Evolutionary conservation across 2,888 invertebrate genomes (phyloP), one percentile per base, ranked within the genome.

Genomic region (Gasteruption jaculator): DNA sequence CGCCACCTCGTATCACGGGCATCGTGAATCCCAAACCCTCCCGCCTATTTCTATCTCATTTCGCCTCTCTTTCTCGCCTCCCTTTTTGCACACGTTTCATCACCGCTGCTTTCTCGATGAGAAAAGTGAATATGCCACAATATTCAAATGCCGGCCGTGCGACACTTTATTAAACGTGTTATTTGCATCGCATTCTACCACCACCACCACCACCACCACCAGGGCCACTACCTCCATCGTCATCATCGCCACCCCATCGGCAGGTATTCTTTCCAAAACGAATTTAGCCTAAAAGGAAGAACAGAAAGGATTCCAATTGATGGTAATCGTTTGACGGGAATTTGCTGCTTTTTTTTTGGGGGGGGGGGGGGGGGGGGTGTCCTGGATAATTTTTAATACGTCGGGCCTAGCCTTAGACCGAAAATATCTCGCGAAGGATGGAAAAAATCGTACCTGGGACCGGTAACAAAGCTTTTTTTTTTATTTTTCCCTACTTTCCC

Each of bases 81-180:
- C 40, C 49, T 43, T 40, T 50, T 46, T 42, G 45, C 32, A n/a
- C n/a, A n/a, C n/a, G n/a, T 47, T 50, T 41, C 33, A 40, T 24
- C 31, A 33, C 35, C 39, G 29, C 35, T 19, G 33, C 35, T 48
- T 45, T 42, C 49, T 47, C 56, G 53, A 58, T 54, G 60, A 62
- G 64, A 55, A 63, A 66, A 68, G 63, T 63, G 68, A 68, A 69
- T 69, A 68, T 64, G 68, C 66, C 59, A 60, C 63, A 58, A 60
- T 67, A 67, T 68, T 68, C 65, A 65, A 68, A 68, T 65, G 57
- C 48, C 54, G 55, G 46, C 41, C 52, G 50, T 38, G 58, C 56
- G 65, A 65, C 64, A 65, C 65, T 67, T 68, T 69, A 69, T 68
- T 67, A 67, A 66, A 68, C 58, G 60, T 55, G 58, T 58, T 60